Evolutionary conservation across 2,888 invertebrate genomes (phyloP).

Genomic region (Pristionchus exspectatus): DNA sequence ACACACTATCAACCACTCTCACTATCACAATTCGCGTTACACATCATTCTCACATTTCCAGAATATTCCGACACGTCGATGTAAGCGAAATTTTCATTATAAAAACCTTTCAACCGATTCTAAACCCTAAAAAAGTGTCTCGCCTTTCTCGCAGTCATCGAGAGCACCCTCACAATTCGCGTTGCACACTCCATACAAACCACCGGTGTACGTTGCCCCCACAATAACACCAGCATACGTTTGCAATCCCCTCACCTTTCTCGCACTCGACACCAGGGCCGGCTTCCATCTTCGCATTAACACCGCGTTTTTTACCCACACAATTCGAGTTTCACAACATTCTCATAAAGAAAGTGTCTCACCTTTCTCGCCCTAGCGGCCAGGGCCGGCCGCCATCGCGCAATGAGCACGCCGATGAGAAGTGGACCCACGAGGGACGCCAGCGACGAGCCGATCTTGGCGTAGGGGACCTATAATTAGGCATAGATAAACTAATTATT

Average conservation of each 20-base stretch:
- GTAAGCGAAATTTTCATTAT: too few relatives aligned
- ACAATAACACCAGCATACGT: neutral
- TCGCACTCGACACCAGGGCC: slow-evolving; percentile 78
- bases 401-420: slow-evolving; percentile 80
- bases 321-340: too few relatives aligned
- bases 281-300: slow-evolving; percentile 79
- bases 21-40: neutral
- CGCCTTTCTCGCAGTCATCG: too few relatives aligned
- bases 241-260: neutral
- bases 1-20: too few relatives aligned
- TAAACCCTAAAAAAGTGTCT: too few relatives aligned
- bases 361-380: slow-evolving; percentile 79
- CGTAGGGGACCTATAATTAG: slow-evolving; percentile 78
- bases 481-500: neutral
- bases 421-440: slow-evolving; percentile 81
- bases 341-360: slow-evolving; percentile 8
- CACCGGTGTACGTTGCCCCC: neutral
- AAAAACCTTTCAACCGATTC: too few relatives aligned
- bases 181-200: neutral
- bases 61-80: too few relatives aligned
- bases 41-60: too few relatives aligned
- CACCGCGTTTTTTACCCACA: slow-evolving; percentile 63
- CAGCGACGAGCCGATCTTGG: slow-evolving; percentile 80
- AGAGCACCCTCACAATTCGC: neutral
- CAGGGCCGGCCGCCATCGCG: slow-evolving; percentile 77